These are phyloP conservation scores for Asarcornis scutulata DNA, from an alignment of 2,113 vertebrate species.

Conservation along the genomic window DNA sequence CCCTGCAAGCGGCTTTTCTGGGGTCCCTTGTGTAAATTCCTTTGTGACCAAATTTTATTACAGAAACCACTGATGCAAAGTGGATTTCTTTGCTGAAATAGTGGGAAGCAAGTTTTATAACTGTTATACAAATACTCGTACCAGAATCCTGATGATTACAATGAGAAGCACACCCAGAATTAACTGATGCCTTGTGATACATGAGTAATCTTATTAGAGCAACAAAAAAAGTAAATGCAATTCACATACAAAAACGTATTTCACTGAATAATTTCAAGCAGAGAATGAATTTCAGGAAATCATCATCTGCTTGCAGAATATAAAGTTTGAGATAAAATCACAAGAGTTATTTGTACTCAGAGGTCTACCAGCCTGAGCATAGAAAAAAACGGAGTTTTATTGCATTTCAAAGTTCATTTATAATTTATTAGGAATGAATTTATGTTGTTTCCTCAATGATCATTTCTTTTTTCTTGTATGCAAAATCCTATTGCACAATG, in stretches of 20 bases:
- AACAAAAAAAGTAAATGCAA: conserved; percentile 14
- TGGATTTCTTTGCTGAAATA: conserved; percentile 7
- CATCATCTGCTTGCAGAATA: not conserved
- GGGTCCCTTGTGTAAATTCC: not conserved
- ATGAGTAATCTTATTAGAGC: conserved; percentile 24
- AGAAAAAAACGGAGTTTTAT: not conserved
- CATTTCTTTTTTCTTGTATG: conserved; percentile 22
- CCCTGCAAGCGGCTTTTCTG: not conserved
- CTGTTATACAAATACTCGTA: not conserved
- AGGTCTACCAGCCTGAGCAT: not conserved
- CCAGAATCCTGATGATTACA: not conserved
- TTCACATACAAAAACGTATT: not conserved
- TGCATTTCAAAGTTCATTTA: not conserved
- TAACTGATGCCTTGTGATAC: conserved; percentile 25
- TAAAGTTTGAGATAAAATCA: not conserved
- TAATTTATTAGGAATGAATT: conserved; percentile 10
- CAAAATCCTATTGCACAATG: conserved; percentile 21
- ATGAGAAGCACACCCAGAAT: conserved; percentile 35
- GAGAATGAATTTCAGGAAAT: not conserved
- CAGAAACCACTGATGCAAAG: not conserved
- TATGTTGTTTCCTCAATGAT: not conserved
- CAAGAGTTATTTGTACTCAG: not conserved
- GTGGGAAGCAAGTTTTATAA: not conserved
- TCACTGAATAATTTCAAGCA: not conserved
- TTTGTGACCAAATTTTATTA: not conserved